Base-by-base conservation (phyloP, 2,797 vertebrate genomes). In the Heliangelus exortis region DNA sequence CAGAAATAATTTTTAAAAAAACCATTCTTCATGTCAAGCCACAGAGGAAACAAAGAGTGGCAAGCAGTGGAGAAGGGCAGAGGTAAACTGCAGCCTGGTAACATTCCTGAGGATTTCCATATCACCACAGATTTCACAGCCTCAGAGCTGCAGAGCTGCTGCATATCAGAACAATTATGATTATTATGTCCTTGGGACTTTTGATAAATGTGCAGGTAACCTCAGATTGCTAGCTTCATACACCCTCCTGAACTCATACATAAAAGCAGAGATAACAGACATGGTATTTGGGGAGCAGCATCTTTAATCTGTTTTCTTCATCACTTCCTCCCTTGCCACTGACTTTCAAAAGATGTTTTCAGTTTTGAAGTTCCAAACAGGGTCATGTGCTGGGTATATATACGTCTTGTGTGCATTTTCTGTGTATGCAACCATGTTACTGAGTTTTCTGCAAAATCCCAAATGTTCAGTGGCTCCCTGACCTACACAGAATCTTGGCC, bases 201-300 rank as follows among this genome's bases (percentile, higher is more conserved):
- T 11, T 43, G n/a, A 51, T 62, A 75, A 86, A 47, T 0, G 0
- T 41, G 14, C 18, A 13, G 15, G 33, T 53, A 21, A 22, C 43
- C 68, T 54, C 29, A 4, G 34, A 31, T 39, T 47, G 5, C n/a
- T 84, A 65, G 47, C 77, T 87, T 90, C 45, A 31, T 43, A n/a
- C 14, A 71, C 7, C 26, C 9, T 15, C 23, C 8, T 3, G 25
- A 81, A 48, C 36, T 54, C 63, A 50, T 14, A 51, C 2, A 45
- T 41, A 53, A 29, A 12, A 63, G 26, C 2, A 58, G 65, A 83
- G 53, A 29, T 6, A 55, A 55, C 34, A 73, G 28, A 67, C 7
- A 4, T 12, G 22, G 33, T 33, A 21, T 73, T 48, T 59, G 57
- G 36, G 41, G 14, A 85, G 10, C 0, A 2, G 5, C 3, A 0